Evolutionary conservation across 1,140 invertebrate genomes (phyloP).

Genomic region (Batillaria attramentaria): DNA sequence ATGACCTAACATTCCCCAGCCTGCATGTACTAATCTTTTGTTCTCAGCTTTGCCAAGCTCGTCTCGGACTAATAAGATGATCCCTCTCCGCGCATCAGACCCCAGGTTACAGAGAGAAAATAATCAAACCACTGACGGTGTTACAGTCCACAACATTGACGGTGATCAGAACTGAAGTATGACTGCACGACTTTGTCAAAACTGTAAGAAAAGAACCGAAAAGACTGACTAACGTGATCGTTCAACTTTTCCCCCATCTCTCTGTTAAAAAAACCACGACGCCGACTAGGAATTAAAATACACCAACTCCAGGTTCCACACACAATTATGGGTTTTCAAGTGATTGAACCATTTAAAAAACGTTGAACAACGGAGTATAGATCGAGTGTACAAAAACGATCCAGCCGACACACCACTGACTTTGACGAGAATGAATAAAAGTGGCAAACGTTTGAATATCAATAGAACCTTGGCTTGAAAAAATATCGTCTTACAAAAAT

Average conservation of each 20-base stretch:
- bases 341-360: neutral
- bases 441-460: constrained; percentile 14
- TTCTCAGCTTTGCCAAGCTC: no score
- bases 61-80: no score
- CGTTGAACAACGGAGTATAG: no score
- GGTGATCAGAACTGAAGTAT: neutral
- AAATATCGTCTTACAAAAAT: constrained; percentile 29
- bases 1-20: no score
- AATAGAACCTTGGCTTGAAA: constrained; percentile 27
- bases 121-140: constrained; percentile 1
- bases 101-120: no score
- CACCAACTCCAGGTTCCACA: neutral
- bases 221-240: neutral
- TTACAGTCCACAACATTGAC: neutral
- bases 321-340: neutral
- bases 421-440: neutral
- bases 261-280: neutral
- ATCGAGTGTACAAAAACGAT: no score
- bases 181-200: constrained; percentile 6
- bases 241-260: neutral
- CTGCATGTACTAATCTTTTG: no score
- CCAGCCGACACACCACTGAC: neutral
- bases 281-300: no score
- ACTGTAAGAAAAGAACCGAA: no score
- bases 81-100: no score